Evolutionary conservation across 2,113 vertebrate genomes (phyloP), one percentile per base, ranked within the genome.

Genomic region (Corythornis vintsioides): DNA sequence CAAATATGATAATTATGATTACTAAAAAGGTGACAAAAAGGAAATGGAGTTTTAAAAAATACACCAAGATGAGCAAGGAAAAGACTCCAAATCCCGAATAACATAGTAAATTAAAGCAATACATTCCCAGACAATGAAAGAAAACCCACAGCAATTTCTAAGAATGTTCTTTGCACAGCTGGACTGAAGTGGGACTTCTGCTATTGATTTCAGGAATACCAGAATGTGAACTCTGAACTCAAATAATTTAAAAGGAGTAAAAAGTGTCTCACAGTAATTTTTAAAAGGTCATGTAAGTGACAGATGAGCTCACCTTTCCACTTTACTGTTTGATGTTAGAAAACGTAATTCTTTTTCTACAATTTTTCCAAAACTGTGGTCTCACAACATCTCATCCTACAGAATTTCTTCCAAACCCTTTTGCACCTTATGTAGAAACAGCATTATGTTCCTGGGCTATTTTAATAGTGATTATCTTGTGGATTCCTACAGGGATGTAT

Each of bases 141-240:
- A 60, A 87, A 86, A 50, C 35, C 55, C 64, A n/a, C n/a, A 75
- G 63, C 70, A 88, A 67, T 95, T 86, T 94, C 56, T 67, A 71
- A 92, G 43, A 78, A 55, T 31, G 59, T 73, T 89, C 61, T 79
- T 93, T 71, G 63, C 57, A 75, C 79, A 87, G 66, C 65, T 94
- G 74, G 53, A 63, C 78, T 93, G 56, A 95, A 93, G 75, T 86
- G 47, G 31, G 61, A 65, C 25, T 78, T 88, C 40, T 88, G 70
- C 67, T 90, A 69, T 89, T 73, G 89, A 88, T 88, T 91, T 95
- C 71, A 88, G 72, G 71, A 88, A 80, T 77, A 73, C 64, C 72
- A 90, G 90, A 91, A 73, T 42, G 86, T 91, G 86, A 89, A 91
- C 90, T 88, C 69, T 92, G 93, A 96, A 90, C 83, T 92, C 65